These are phyloP conservation scores for Morone chrysops DNA, from an alignment of 2,113 vertebrate species.

Conservation along the genomic window DNA sequence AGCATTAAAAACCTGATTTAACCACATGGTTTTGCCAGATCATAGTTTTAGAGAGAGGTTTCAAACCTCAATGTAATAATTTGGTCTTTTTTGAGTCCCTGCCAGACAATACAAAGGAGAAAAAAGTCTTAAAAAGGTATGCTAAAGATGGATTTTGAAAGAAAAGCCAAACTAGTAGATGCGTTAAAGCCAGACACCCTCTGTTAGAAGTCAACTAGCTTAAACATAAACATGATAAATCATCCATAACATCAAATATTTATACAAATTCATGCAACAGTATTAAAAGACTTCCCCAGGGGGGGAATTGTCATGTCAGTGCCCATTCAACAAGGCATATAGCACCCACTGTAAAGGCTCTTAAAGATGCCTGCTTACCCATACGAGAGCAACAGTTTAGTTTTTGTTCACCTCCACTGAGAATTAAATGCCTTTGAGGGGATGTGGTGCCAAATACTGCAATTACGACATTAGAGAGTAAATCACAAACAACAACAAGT, in stretches of 20 bases:
- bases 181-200: constrained; percentile 17
- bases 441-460: constrained; percentile 36
- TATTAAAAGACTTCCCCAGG: constrained; percentile 35
- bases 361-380: constrained; percentile 15
- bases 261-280: constrained; percentile 41
- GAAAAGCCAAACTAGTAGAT: neutral
- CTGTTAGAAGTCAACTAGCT: constrained; percentile 18
- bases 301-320: constrained; percentile 33
- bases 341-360: neutral
- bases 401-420: constrained; percentile 53
- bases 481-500: constrained; percentile 60
- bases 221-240: constrained; percentile 55
- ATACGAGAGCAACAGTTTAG: constrained; percentile 24
- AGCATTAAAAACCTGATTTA: constrained; percentile 11
- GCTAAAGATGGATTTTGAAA: neutral
- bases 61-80: neutral
- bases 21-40: neutral
- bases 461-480: constrained; percentile 44
- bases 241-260: constrained; percentile 62
- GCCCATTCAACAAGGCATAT: constrained; percentile 35
- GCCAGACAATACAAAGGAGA: neutral
- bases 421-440: constrained; percentile 33
- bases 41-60: neutral
- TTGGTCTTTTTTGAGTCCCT: neutral
- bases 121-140: neutral